Evolutionary conservation across 2,888 invertebrate genomes (phyloP).

Genomic region (Saturnia japonica): DNA sequence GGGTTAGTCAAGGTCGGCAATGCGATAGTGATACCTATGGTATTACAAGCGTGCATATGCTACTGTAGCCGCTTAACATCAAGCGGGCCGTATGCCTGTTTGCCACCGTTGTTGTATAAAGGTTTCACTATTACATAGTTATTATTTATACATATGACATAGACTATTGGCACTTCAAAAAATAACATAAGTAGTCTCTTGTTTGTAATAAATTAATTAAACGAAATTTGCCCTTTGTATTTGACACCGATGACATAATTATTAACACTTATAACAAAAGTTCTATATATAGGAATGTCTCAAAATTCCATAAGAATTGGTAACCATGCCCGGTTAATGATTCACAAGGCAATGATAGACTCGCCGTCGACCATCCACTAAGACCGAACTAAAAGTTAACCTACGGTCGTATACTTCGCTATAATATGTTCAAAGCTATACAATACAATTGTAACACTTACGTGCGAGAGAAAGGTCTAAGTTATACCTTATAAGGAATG

Average conservation of each 20-base stretch:
- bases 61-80: too few species aligned
- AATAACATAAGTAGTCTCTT: not conserved
- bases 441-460: not conserved
- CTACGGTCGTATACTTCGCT: not conserved
- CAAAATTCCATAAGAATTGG: conserved; percentile 26
- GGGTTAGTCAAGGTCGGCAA: too few species aligned
- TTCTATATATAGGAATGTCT: conserved; percentile 23
- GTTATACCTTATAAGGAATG: too few species aligned
- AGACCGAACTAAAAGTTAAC: not conserved
- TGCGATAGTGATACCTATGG: too few species aligned
- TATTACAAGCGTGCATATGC: too few species aligned
- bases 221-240: not conserved
- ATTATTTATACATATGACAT: not conserved
- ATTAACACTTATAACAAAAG: not conserved
- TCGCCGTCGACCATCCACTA: conserved; percentile 25
- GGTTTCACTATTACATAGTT: too few species aligned
- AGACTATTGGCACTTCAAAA: not conserved
- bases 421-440: not conserved
- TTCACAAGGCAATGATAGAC: conserved; percentile 33
- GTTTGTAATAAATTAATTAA: not conserved
- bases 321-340: conserved; percentile 30
- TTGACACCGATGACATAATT: not conserved
- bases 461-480: too few species aligned
- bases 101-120: too few species aligned
- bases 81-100: too few species aligned